These are phyloP conservation scores for Scelioninae gen. 1 DNA, from an alignment of 2,888 invertebrate genomes.

Conservation along the genomic window DNA sequence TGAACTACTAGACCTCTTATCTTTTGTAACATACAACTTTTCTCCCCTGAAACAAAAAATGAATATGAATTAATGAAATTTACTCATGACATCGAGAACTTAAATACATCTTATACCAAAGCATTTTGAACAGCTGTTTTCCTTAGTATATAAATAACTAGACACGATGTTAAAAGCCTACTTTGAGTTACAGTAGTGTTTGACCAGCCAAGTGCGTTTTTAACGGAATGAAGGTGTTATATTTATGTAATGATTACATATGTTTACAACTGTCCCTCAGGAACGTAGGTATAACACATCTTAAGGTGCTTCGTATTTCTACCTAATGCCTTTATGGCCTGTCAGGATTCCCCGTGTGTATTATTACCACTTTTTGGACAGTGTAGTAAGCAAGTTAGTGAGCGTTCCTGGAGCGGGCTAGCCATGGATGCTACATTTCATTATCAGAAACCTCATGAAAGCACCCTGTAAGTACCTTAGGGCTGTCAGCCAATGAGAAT, in stretches of 20 bases:
- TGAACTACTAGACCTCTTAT: constrained; percentile 89
- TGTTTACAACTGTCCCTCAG: constrained; percentile 40
- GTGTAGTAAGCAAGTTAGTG: constrained; percentile 76
- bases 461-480: constrained; percentile 84
- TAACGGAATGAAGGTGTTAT: constrained; percentile 54
- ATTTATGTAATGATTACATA: constrained; percentile 47
- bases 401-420: constrained; percentile 70
- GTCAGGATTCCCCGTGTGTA: constrained; percentile 58
- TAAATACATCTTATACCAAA: constrained; percentile 70
- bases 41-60: constrained; percentile 88
- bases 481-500: constrained; percentile 86
- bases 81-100: background rate
- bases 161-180: constrained; percentile 79
- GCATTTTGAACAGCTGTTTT: constrained; percentile 81
- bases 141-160: constrained; percentile 76
- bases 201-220: constrained; percentile 61
- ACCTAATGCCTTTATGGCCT: constrained; percentile 50
- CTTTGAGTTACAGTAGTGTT: constrained; percentile 68
- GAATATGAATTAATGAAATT: constrained; percentile 22
- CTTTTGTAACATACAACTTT: constrained; percentile 92
- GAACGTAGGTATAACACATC: constrained; percentile 49
- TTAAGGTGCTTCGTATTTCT: constrained; percentile 59
- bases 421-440: constrained; percentile 63
- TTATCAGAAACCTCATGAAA: constrained; percentile 75
- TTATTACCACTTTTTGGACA: constrained; percentile 63